Evolutionary conservation across 1,140 invertebrate genomes (phyloP).

Genomic region (Drosophila malerkotliana): DNA sequence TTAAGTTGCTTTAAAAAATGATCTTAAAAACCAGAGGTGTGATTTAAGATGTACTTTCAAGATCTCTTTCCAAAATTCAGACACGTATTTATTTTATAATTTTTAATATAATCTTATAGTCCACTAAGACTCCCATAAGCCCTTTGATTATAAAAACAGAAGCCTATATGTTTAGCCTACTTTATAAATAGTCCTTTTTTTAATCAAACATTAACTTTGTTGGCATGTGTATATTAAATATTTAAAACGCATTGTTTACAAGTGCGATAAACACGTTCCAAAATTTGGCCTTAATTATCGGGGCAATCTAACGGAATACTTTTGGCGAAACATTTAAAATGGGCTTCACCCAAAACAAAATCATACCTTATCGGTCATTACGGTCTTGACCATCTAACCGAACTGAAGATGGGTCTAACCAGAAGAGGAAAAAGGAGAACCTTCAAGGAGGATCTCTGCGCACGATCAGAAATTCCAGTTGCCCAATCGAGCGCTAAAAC

Average conservation of each 20-base stretch:
- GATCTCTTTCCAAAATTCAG: too few species aligned
- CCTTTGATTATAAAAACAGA: too few species aligned
- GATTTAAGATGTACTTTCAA: not conserved
- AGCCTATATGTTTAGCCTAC: too few species aligned
- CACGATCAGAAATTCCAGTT: slow-evolving; percentile 73
- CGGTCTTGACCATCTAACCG: slow-evolving; percentile 30
- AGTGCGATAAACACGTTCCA: slow-evolving; percentile 2
- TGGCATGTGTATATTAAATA: not conserved
- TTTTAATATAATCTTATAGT: too few species aligned
- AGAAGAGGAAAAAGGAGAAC: slow-evolving; percentile 15
- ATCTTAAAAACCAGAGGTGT: not conserved
- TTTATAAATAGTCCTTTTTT: too few species aligned
- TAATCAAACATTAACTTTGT: not conserved
- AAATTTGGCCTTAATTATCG: slow-evolving; percentile 14
- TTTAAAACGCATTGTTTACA: slow-evolving; percentile 1
- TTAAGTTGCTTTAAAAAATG: slow-evolving; percentile 26
- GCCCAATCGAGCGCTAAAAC: slow-evolving; percentile 57
- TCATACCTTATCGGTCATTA: slow-evolving; percentile 49
- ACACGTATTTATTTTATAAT: too few species aligned
- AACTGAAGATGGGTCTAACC: slow-evolving; percentile 11
- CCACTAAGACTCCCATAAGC: too few species aligned
- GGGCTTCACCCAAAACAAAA: slow-evolving; percentile 29
- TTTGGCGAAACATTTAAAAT: slow-evolving; percentile 23
- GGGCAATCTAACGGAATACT: slow-evolving; percentile 32
- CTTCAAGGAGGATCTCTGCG: slow-evolving; percentile 53